Base-by-base conservation (phyloP, 30 jellyfish, hydroid and myxozoan species). In the Aurelia aurita complex sp. Pacific region DNA sequence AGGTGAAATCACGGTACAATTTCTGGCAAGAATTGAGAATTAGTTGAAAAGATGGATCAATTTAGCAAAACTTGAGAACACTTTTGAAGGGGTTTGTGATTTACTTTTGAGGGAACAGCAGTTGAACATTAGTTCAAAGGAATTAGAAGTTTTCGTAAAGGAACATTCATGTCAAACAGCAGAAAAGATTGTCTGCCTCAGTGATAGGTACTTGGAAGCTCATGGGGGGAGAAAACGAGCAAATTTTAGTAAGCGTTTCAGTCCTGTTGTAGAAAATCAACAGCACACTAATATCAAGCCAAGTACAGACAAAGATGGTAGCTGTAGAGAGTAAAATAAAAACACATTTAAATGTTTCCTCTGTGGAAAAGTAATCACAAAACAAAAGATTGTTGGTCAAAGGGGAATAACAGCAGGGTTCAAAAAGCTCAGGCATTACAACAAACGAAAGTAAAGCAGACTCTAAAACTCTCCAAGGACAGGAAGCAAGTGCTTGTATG, bases 161-260 rank as follows among this genome's bases (percentile, higher is more conserved):
- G 81, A 70, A 70, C 81, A 70, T 60, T 70, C 81, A 16, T 70
- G 64, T 70, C 4, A 70, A 36, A 70, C 81, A 19, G 81, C 81
- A 70, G 81, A 70, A 70, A 64, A 70, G 33, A 7, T 70, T 67
- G 81, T 64, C 43, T 64, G 81, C 16, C 81, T 70, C 64, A 38
- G 46, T 38, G 46, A 38, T 4, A 38, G 46, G 46, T 38, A 38
- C 46, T 38, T 38, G 46, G 46, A 38, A 38, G 46, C 46, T 4
- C 46, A 38, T 38, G 46, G 46, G 2, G 46, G 46, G 4, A 38
- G 46, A 38, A 38, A 38, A 38, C 46, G 46, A 38, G 46, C 46
- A 1, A 4, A 38, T 38, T 38, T 38, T 38, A 38, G 46, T 38
- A 38, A 38, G 46, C 46, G 46, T 38, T 38, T 38, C 46, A 38